Conservation (phyloP, 2,113 vertebrate species). For the Morone chrysops region DNA sequence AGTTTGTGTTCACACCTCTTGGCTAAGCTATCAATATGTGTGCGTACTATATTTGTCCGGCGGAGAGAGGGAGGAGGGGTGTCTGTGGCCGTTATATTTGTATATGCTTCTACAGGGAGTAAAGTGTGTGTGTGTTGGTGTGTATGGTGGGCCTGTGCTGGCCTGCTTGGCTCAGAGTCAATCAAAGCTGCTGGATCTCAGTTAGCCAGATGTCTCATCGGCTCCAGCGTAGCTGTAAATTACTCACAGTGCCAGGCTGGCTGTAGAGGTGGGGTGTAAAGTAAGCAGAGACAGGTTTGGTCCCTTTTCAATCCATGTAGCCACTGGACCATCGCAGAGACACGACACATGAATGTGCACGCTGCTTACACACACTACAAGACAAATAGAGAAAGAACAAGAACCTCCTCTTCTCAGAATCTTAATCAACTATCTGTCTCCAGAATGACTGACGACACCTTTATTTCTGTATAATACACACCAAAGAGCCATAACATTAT, state of each 20-base stretch:
- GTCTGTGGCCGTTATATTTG: conserved; percentile 32
- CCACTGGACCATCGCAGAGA: conserved; percentile 19
- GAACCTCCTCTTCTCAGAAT: neutral
- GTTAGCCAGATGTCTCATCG: conserved; percentile 76
- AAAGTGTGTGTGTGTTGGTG: conserved; percentile 13
- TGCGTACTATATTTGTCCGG: conserved; percentile 36
- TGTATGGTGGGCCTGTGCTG: conserved; percentile 45
- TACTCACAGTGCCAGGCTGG: conserved; percentile 68
- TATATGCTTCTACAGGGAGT: conserved; percentile 19
- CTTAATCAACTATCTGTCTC: too few species aligned
- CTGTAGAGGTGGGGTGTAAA: conserved; percentile 74
- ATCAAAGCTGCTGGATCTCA: conserved; percentile 56
- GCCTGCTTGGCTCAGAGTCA: conserved; percentile 61
- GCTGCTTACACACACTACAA: neutral
- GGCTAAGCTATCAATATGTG: conserved; percentile 68
- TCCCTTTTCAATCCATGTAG: conserved; percentile 65
- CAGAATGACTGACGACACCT: too few species aligned
- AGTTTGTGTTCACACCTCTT: conserved; percentile 80
- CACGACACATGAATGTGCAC: conserved; percentile 3
- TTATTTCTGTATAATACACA: neutral
- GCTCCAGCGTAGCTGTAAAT: conserved; percentile 81
- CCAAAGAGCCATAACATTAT: too few species aligned
- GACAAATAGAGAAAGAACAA: neutral
- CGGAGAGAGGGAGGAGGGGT: conserved; percentile 6
- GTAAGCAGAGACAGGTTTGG: conserved; percentile 70